Conservation (phyloP, 2,888 invertebrate species). For the Temnothorax unifasciatus region DNA sequence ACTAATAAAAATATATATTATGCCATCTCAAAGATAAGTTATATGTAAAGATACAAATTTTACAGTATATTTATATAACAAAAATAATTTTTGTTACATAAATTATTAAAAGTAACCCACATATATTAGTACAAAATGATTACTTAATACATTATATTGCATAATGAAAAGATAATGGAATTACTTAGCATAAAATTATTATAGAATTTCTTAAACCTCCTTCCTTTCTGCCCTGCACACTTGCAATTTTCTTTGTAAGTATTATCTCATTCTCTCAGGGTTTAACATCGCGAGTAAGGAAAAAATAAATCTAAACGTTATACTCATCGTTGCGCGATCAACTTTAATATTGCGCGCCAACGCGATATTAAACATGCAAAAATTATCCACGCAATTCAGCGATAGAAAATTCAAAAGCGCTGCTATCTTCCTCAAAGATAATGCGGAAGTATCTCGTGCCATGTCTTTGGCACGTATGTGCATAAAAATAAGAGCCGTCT, state of each 20-base stretch:
- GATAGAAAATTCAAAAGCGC: slow-evolving; percentile 7
- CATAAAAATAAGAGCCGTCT: slow-evolving; percentile 47
- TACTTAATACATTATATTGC: background rate
- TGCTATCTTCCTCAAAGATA: background rate
- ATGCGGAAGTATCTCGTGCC: background rate
- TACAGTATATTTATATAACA: background rate
- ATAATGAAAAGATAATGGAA: background rate
- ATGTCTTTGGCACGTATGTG: slow-evolving; percentile 34
- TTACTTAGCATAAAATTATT: background rate
- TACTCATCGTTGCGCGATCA: background rate
- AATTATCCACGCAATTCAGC: background rate
- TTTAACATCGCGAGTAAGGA: background rate
- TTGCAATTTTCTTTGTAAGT: background rate
- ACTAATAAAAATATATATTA: slow-evolving; percentile 25
- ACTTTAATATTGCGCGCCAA: slow-evolving; percentile 13
- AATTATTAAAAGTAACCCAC: background rate
- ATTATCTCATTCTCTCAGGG: background rate
- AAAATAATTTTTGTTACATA: background rate
- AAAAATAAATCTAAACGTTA: slow-evolving; percentile 4
- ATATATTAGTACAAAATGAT: background rate
- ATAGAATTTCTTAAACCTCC: background rate
- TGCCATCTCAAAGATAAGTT: background rate
- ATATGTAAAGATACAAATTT: background rate
- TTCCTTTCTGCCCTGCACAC: background rate
- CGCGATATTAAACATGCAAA: no score